Evolutionary conservation across 2,888 invertebrate species (phyloP), one percentile per base, ranked within the genome.

Genomic region (Hesperia comma): DNA sequence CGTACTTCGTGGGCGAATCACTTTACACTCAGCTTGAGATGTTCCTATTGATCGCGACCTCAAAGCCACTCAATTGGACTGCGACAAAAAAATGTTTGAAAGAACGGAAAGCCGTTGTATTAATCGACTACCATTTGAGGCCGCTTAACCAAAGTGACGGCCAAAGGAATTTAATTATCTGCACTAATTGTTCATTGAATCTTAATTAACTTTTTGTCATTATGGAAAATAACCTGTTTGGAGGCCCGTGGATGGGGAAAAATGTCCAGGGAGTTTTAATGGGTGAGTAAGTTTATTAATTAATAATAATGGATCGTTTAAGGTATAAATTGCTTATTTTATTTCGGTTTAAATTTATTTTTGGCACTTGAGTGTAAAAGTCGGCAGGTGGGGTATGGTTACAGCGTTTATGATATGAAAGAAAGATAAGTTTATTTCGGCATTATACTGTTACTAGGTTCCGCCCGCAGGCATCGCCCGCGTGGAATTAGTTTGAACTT

Each of bases 121-220:
- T 71, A 69, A 71, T 71, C 70, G 69, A 63, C 67, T 64, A 62
- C 63, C 56, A 64, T 56, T 57, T 61, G 46, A 37, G 56, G 53
- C 53, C 68, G 68, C 53, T 70, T 61, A 54, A 49, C 66, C 61
- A 19, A 61, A 61, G 66, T 69, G 69, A 63, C 69, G 72, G 72
- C 71, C 72, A 70, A 77, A 77, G 77, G 75, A 77, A 80, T 79
- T 80, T 81, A 76, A 80, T 79, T 79, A 77, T 68, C 68, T 72
- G 69, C 71, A 74, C 76, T 79, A 75, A 76, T 79, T 80, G 80
- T 79, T 80, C 75, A 74, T 77, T 77, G 68, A 56, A 64, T 61
- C 69, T 71, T 73, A 78, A 79, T 80, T 79, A 77, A 79, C 76
- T 80, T 79, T 78, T 77, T 69, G 69, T 71, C 70, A 69, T 77